Evolutionary conservation across 2,888 invertebrate species (phyloP), one percentile per base, ranked within the genome.

Genomic region (Chrysolina americana): DNA sequence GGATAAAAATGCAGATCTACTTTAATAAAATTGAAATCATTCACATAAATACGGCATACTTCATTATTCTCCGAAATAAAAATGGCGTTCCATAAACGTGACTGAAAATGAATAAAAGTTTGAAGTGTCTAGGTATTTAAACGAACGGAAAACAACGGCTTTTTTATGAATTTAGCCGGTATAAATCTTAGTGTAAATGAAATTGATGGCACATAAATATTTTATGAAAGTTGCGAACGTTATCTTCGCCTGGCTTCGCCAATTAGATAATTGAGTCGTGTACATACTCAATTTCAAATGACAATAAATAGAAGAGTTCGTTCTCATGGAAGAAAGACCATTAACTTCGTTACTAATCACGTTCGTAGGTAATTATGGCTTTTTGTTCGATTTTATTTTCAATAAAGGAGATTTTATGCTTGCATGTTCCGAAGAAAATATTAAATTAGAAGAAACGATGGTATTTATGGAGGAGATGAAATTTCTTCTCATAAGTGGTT

Each of bases 111-210:
- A 84, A 85, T 83, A 84, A 84, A 83, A 84, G 80, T 81, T 81
- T 41, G 41, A 76, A 84, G 83, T 84, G 84, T 79, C 81, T 84
- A 83, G 82, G 85, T 86, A 86, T 86, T 85, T 86, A 85, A 84
- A 81, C 85, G 85, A 85, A 84, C 84, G 85, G 84, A 83, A 81
- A 83, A 84, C 85, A 84, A 83, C 84, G 82, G 74, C 77, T 85
- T 85, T 86, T 85, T 86, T 83, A 80, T 81, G 83, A 83, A 83
- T 84, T 84, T 81, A 82, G 82, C 81, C 80, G 80, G 80, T 83
- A 85, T 86, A 86, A 85, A 86, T 86, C 86, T 86, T 82, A 82
- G 83, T 83, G 82, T 82, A 84, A 83, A 85, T 85, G 83, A 82
- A 85, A 85, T 83, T 83, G 83, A 85, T 84, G 84, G 56, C 68